These are phyloP conservation scores for Sinopyrophorus schimmeli DNA, from an alignment of 2,888 invertebrate genomes.

Conservation along the genomic window DNA sequence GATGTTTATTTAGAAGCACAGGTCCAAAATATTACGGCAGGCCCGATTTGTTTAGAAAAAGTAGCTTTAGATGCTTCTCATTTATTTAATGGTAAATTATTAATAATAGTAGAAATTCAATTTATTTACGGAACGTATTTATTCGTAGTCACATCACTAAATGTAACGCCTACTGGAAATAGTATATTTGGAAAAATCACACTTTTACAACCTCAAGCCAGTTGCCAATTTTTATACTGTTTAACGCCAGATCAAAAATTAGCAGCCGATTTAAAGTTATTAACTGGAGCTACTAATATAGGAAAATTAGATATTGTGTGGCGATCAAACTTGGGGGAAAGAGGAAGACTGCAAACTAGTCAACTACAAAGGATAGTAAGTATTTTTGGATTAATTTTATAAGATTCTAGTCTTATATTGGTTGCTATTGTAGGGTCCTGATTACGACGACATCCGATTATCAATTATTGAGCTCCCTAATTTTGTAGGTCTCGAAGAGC, in stretches of 20 bases:
- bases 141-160: slow-evolving; percentile 67
- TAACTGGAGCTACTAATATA: slow-evolving; percentile 84
- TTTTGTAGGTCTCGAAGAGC: slow-evolving; percentile 79
- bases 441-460: slow-evolving; percentile 88
- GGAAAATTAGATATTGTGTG: slow-evolving; percentile 98
- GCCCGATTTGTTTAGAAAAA: slow-evolving; percentile 91
- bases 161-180: slow-evolving; percentile 65
- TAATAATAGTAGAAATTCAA: neutral
- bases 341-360: slow-evolving; percentile 95
- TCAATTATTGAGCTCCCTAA: slow-evolving; percentile 84
- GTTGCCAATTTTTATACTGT: slow-evolving; percentile 94
- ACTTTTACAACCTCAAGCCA: slow-evolving; percentile 84
- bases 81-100: slow-evolving; percentile 70
- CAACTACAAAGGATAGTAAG: slow-evolving; percentile 85
- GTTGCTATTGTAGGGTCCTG: slow-evolving; percentile 70
- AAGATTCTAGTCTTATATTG: slow-evolving; percentile 4
- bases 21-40: slow-evolving; percentile 90
- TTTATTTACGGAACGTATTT: slow-evolving; percentile 6
- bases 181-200: slow-evolving; percentile 81
- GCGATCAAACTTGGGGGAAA: slow-evolving; percentile 95
- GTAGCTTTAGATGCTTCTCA: slow-evolving; percentile 91
- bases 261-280: slow-evolving; percentile 73
- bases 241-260: slow-evolving; percentile 79
- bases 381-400: slow-evolving; percentile 8
- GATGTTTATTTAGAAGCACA: slow-evolving; percentile 74